These are phyloP conservation scores for Torymus texanus DNA, from an alignment of 2,888 invertebrate species.

Conservation along the genomic window DNA sequence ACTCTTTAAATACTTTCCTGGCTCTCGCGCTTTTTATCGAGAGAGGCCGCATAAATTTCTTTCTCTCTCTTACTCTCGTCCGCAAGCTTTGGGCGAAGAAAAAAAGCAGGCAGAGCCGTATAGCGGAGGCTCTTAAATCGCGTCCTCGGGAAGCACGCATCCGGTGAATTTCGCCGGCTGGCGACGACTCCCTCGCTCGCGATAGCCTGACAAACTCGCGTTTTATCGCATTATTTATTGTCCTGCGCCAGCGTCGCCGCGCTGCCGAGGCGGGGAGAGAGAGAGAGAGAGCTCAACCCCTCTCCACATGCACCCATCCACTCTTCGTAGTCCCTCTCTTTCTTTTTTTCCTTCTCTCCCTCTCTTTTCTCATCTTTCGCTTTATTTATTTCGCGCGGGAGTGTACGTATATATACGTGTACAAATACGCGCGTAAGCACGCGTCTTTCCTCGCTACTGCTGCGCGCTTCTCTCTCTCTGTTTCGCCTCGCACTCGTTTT, in stretches of 20 bases:
- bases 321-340: conserved; percentile 28
- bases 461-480: conserved; percentile 34
- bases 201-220: conserved; percentile 74
- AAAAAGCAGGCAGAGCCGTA: background rate
- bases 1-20: conserved; percentile 53
- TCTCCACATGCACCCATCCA: conserved; percentile 50
- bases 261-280: conserved; percentile 60
- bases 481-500: conserved; percentile 37
- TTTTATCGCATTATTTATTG: conserved; percentile 76
- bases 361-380: conserved; percentile 5
- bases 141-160: conserved; percentile 56
- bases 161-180: conserved; percentile 52
- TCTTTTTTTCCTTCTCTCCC: background rate
- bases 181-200: conserved; percentile 52
- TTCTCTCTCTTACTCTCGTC: no score
- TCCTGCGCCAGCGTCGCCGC: conserved; percentile 50
- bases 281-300: conserved; percentile 59
- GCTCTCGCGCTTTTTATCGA: conserved; percentile 47
- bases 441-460: conserved; percentile 5
- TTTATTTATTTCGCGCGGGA: conserved; percentile 24
- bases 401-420: background rate
- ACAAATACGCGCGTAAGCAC: background rate
- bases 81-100: background rate
- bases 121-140: conserved; percentile 54
- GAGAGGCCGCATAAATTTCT: conserved; percentile 50